A percentile compares a stretch with the other conserved stretches of the same genome.
These are phyloP conservation scores for Doryteuthis pealeii DNA, from an alignment of 1,140 invertebrate species.

Conservation along the genomic window DNA sequence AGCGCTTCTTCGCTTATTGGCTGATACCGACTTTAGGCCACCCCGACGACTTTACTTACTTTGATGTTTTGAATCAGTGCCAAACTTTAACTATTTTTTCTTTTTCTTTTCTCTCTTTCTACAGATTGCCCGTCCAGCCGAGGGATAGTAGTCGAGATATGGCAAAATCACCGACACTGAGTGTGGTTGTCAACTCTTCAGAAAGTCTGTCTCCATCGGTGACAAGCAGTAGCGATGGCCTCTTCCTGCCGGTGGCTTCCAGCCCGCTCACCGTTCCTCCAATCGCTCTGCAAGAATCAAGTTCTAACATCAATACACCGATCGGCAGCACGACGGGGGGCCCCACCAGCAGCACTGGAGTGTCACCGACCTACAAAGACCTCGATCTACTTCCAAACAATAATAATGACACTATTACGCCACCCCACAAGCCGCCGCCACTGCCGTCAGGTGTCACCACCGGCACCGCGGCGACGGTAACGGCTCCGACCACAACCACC, in stretches of 20 bases:
- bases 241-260: not conserved
- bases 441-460: not conserved
- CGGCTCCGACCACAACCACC: not conserved
- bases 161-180: slow-evolving; percentile 6
- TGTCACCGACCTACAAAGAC: not conserved
- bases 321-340: not conserved
- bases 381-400: not conserved
- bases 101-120: not conserved
- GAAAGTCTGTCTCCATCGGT: not conserved
- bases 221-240: not conserved
- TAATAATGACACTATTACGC: not conserved
- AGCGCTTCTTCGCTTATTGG: too few relatives aligned
- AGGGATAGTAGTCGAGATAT: slow-evolving; percentile 9
- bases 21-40: too few relatives aligned
- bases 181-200: slow-evolving; percentile 3
- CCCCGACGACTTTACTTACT: too few relatives aligned
- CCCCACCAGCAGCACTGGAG: not conserved
- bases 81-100: not conserved
- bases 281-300: not conserved
- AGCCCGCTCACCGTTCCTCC: not conserved
- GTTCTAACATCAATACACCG: not conserved
- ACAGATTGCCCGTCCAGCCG: slow-evolving; percentile 8
- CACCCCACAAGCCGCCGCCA: not conserved
- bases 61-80: too few relatives aligned
- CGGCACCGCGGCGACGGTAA: not conserved